These are phyloP conservation scores for Phocides pigmalion DNA, from an alignment of 1,140 invertebrate genomes.

Conservation along the genomic window DNA sequence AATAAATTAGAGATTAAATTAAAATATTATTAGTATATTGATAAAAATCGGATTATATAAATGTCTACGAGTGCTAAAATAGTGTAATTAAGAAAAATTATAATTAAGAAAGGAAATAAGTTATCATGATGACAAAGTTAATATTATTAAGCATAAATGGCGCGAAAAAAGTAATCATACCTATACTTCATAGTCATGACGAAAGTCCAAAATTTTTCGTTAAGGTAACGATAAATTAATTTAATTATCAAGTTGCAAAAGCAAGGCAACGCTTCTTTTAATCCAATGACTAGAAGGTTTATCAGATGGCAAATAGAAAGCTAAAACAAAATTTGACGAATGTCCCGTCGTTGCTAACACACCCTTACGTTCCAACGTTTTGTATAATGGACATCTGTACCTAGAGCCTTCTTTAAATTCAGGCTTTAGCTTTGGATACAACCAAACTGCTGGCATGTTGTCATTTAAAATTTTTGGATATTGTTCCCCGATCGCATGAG, in stretches of 20 bases:
- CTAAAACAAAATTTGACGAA: conserved; percentile 95
- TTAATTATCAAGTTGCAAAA: conserved; percentile 92
- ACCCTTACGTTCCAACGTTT: conserved; percentile 93
- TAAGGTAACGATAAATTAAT: not conserved
- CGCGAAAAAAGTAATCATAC: too few relatives aligned
- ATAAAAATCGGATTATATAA: too few relatives aligned
- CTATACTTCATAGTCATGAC: not conserved
- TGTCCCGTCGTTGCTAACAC: conserved; percentile 94
- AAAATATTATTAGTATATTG: too few relatives aligned
- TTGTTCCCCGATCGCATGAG: conserved; percentile 88
- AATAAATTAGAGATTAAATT: too few relatives aligned
- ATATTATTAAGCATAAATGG: too few relatives aligned
- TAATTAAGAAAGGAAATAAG: too few relatives aligned
- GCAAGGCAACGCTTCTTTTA: conserved; percentile 92
- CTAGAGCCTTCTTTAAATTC: conserved; percentile 84
- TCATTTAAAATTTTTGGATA: conserved; percentile 93
- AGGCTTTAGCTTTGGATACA: conserved; percentile 85
- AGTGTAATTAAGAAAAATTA: too few relatives aligned
- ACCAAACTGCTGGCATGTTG: conserved; percentile 90
- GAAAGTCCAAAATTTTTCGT: not conserved
- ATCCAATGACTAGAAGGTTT: conserved; percentile 92
- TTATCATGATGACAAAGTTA: too few relatives aligned
- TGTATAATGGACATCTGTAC: conserved; percentile 94
- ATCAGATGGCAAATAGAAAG: conserved; percentile 89
- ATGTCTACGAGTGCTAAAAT: too few relatives aligned